phyloP scores from a whole-genome alignment of 92 coral and sea anemone genomes.

The Metridium senile region DNA sequence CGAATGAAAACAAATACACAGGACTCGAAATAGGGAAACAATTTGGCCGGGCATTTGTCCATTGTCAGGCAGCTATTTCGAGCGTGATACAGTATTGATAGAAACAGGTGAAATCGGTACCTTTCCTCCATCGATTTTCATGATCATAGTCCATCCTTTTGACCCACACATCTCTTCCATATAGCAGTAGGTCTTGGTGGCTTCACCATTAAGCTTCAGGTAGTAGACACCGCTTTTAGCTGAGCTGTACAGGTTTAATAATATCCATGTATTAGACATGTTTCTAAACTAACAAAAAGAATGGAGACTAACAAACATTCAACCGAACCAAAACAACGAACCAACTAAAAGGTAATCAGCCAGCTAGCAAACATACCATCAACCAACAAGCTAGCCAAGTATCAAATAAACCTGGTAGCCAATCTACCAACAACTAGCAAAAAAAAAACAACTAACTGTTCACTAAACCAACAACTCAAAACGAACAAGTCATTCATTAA shows the following conservation, averaged over 20 bases:
- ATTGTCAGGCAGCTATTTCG: too few relatives aligned
- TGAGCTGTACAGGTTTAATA: slow-evolving; percentile 11
- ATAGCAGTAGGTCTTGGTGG: slow-evolving; percentile 32
- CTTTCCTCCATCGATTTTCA: slow-evolving; percentile 42
- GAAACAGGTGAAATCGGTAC: too few relatives aligned
- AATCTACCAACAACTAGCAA: background rate
- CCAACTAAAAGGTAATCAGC: background rate
- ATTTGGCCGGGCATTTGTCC: too few relatives aligned
- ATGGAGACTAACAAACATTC: too few relatives aligned
- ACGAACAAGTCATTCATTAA: background rate
- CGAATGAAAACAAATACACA: too few relatives aligned
- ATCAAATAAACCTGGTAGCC: background rate
- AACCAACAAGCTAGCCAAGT: background rate
- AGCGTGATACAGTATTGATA: too few relatives aligned
- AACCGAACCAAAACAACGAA: background rate
- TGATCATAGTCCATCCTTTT: slow-evolving; percentile 43
- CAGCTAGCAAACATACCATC: background rate
- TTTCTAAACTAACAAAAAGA: too few relatives aligned
- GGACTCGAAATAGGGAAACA: too few relatives aligned
- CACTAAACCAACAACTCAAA: background rate
- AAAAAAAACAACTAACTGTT: background rate
- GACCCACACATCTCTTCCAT: slow-evolving; percentile 40
- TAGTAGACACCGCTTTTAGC: slow-evolving; percentile 40
- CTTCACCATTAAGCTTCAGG: slow-evolving; percentile 19
- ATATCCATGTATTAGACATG: too few relatives aligned